Evolutionary conservation across 2,113 vertebrate genomes (phyloP), one percentile per base, ranked within the genome.

Genomic region (Chaetodon auriga): DNA sequence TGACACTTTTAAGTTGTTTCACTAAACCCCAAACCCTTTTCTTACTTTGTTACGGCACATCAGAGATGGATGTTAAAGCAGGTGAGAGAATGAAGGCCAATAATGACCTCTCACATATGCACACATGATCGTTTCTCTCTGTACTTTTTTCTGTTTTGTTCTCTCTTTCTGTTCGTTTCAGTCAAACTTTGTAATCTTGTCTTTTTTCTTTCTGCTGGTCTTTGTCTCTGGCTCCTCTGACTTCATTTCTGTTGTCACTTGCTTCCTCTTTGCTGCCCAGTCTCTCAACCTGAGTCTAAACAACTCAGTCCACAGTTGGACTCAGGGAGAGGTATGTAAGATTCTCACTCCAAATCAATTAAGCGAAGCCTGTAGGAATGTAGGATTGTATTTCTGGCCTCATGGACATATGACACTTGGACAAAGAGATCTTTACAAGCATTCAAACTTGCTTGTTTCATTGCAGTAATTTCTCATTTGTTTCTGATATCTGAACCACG

Each of bases 251-350:
- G n/a, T n/a, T 80, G 60, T 81, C 35, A 6, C 41, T 76, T 35
- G 18, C 51, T 80, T 85, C 83, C 25, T 77, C 36, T 88, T 51
- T 81, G 84, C 81, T 83, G 75, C 19, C 13, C 88, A 93, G 93
- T 83, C 7, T 86, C 88, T 89, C 86, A 82, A 1, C 55, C 88
- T 86, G 90, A 92, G 68, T 70, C 81, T 18, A 93, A 93, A 71
- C 91, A 77, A 6, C 80, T 80, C 72, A 94, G 88, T 75, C 91
- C 89, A 16, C 78, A 81, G 61, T 69, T 90, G 86, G 90, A 91
- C 82, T 83, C 89, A 16, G 82, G 81, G 68, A 90, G 82, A 93
- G 93, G 92, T 93, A 90, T 30, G 90, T 88, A 71, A 68, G 15
- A 63, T 36, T 30, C 5, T 63, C 21, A 23, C 30, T 75, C 12